phyloP scores from a whole-genome alignment of 2,113 vertebrate species.

The Montifringilla adamsi region DNA sequence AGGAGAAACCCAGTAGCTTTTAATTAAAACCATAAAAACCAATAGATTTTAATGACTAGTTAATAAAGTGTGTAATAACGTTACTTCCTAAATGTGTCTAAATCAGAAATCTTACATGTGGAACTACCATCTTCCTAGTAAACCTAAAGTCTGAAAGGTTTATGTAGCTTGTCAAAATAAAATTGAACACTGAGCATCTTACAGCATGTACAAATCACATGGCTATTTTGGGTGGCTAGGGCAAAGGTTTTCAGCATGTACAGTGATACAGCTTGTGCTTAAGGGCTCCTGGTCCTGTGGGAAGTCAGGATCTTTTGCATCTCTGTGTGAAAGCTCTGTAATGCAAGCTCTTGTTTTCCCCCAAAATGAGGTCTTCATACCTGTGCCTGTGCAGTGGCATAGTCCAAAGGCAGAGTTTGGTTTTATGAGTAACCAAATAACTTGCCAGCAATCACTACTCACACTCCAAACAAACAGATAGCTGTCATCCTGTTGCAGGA shows the following conservation, averaged over 20 bases:
- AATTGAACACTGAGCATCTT: neutral
- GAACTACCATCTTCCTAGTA: neutral
- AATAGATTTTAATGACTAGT: neutral
- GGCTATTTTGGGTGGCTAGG: neutral
- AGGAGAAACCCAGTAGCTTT: neutral
- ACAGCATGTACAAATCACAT: neutral
- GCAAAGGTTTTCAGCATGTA: neutral
- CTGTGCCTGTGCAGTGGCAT: neutral
- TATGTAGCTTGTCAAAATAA: neutral
- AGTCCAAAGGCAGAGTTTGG: neutral
- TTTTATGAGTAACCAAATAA: neutral
- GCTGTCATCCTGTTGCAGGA: neutral
- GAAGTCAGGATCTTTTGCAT: neutral
- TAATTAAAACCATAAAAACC: neutral
- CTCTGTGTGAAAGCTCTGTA: neutral
- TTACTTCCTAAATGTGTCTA: neutral
- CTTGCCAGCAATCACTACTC: neutral
- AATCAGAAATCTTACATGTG: neutral
- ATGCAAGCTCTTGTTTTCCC: neutral
- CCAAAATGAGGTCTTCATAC: neutral
- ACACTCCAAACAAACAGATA: neutral
- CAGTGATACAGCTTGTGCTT: neutral
- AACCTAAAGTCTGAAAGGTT: neutral
- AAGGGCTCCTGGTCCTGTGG: neutral
- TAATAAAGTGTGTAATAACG: slow-evolving; percentile 1